These are phyloP conservation scores for Callionymus lyra DNA, from an alignment of 2,113 vertebrate genomes.

Conservation along the genomic window DNA sequence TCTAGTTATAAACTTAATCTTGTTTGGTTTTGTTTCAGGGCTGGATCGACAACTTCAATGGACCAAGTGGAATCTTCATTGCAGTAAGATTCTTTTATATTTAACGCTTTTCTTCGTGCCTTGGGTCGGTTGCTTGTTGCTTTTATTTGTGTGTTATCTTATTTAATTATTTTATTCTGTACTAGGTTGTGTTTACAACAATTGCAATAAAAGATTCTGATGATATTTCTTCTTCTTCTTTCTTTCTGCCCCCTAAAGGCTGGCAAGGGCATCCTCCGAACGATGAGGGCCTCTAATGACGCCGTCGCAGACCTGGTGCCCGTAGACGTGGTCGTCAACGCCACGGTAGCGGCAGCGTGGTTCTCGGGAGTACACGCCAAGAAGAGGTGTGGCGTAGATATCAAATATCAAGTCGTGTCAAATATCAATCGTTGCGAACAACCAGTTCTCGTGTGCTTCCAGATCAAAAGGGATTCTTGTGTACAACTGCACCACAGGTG, in stretches of 20 bases:
- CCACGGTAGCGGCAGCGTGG: constrained; percentile 88
- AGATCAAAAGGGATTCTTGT: constrained; percentile 86
- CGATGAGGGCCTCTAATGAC: constrained; percentile 89
- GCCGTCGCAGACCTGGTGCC: constrained; percentile 94
- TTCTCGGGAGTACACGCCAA: constrained; percentile 87
- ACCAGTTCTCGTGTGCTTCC: constrained; percentile 8
- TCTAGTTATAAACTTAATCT: not conserved
- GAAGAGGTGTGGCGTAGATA: constrained; percentile 63
- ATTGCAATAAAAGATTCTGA: not conserved
- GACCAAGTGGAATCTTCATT: constrained; percentile 95
- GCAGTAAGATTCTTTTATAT: constrained; percentile 95
- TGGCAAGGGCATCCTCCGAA: constrained; percentile 96
- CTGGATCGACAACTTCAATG: constrained; percentile 98
- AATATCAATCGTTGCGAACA: not conserved
- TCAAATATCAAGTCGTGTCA: not conserved
- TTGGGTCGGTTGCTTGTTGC: not conserved
- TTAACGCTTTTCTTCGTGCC: not conserved
- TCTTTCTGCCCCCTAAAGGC: constrained; percentile 65
- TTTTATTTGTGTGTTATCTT: not conserved
- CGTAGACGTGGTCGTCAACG: constrained; percentile 92
- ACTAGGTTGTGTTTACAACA: not conserved
- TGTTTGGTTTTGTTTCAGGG: constrained; percentile 63
- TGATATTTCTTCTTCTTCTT: not conserved
- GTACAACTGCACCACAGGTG: constrained; percentile 96
- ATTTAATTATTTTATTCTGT: not conserved